phyloP scores from a whole-genome alignment of 1,140 invertebrate species.

The Elysia chlorotica region DNA sequence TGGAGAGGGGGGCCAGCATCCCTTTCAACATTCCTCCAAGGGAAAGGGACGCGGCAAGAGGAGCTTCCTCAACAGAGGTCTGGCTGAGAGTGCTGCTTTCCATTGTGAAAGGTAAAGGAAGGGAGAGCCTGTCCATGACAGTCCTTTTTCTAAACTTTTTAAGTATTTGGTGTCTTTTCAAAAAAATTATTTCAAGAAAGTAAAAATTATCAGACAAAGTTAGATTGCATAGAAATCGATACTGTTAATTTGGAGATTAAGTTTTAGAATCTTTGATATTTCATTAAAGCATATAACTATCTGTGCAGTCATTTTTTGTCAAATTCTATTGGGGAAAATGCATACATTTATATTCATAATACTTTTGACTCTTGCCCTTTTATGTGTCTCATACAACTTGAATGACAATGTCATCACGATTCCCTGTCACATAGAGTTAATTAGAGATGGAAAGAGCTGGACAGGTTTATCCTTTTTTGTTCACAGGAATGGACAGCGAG shows the following conservation, averaged over 20 bases:
- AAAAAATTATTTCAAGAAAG: background rate
- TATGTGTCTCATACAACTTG: too few species aligned
- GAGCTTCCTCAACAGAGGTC: constrained; percentile 27
- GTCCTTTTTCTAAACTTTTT: too few species aligned
- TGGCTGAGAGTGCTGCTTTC: constrained; percentile 83
- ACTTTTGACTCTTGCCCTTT: too few species aligned
- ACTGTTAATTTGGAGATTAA: background rate
- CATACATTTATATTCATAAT: too few species aligned
- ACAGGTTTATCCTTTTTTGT: too few species aligned
- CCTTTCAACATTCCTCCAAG: constrained; percentile 26
- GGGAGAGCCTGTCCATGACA: too few species aligned
- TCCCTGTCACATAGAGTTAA: too few species aligned
- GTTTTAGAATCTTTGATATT: background rate
- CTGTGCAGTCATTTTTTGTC: too few species aligned
- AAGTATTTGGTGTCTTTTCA: background rate
- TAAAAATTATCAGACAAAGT: background rate
- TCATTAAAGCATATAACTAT: too few species aligned
- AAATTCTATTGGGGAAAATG: background rate
- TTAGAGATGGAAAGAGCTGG: too few species aligned
- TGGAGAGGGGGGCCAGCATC: constrained; percentile 19
- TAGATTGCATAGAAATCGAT: background rate
- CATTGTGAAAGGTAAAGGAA: constrained; percentile 85
- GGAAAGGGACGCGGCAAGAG: constrained; percentile 42
- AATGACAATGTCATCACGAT: too few species aligned
- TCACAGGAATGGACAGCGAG: too few species aligned